These are phyloP conservation scores for Phylloscopus trochiloides DNA, from an alignment of 2,113 vertebrate genomes.

Conservation along the genomic window DNA sequence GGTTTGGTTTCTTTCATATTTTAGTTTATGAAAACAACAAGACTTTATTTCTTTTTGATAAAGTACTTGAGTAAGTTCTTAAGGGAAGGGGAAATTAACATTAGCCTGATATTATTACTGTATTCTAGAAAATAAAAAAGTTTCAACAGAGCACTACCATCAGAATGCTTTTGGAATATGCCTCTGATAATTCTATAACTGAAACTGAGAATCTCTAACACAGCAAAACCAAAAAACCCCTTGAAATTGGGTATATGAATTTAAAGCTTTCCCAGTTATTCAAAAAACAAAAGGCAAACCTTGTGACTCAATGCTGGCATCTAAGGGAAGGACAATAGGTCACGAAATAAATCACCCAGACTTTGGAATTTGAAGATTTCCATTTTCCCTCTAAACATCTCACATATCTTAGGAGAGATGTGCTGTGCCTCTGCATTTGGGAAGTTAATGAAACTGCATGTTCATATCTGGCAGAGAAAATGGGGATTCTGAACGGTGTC, in stretches of 20 bases:
- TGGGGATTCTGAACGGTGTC: not conserved
- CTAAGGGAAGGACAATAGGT: not conserved
- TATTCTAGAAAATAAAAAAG: not conserved
- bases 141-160: not conserved
- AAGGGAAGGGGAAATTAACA: not conserved
- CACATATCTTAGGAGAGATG: not conserved
- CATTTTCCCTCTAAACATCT: not conserved
- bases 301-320: not conserved
- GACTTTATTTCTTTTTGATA: not conserved
- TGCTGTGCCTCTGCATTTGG: not conserved
- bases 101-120: not conserved
- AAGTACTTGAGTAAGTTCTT: not conserved
- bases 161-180: not conserved
- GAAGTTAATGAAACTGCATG: not conserved
- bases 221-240: not conserved
- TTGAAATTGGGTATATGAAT: not conserved
- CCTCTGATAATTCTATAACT: not conserved
- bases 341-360: not conserved
- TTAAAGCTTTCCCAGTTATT: not conserved
- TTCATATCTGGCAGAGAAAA: not conserved
- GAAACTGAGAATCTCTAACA: not conserved
- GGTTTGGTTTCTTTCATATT: not conserved
- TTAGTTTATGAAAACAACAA: not conserved
- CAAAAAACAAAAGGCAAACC: not conserved
- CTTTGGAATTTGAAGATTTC: not conserved